Conservation (phyloP, 2,797 vertebrate genomes). For the Falco peregrinus region DNA sequence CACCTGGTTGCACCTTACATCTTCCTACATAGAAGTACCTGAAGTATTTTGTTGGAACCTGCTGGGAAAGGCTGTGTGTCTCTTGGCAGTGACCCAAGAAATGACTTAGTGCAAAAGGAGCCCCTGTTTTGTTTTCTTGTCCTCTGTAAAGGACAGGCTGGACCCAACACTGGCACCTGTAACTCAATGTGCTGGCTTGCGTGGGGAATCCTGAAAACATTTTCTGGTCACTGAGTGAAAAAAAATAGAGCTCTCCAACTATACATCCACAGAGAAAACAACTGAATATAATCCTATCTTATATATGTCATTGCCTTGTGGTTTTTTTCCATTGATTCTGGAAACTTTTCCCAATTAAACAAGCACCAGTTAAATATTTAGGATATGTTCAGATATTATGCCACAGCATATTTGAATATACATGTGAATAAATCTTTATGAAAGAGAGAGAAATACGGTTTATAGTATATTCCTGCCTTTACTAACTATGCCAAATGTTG, state of each 20-base stretch:
- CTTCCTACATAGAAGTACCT: background rate
- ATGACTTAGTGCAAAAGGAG: background rate
- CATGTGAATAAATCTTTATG: background rate
- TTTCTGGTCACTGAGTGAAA: background rate
- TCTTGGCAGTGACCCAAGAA: background rate
- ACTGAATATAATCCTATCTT: background rate
- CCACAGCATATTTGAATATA: background rate
- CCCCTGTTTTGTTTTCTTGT: background rate
- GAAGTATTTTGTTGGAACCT: background rate
- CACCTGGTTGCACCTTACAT: background rate
- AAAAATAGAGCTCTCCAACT: background rate
- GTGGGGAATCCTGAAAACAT: background rate
- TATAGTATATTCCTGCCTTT: background rate
- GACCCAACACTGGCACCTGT: accelerated
- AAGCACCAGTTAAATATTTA: background rate
- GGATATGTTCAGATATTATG: background rate
- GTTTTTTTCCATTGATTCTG: background rate
- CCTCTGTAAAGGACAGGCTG: background rate
- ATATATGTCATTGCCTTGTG: accelerated
- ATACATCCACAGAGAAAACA: background rate
- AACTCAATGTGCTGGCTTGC: background rate
- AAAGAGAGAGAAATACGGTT: background rate
- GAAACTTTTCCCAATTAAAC: background rate
- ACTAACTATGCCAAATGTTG: background rate
- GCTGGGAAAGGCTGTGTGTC: background rate